A percentile compares a stretch with the other conserved stretches of the same genome.
These are phyloP conservation scores for Hippocampus guttulatus DNA, from an alignment of 2,113 vertebrate genomes.

Conservation along the genomic window DNA sequence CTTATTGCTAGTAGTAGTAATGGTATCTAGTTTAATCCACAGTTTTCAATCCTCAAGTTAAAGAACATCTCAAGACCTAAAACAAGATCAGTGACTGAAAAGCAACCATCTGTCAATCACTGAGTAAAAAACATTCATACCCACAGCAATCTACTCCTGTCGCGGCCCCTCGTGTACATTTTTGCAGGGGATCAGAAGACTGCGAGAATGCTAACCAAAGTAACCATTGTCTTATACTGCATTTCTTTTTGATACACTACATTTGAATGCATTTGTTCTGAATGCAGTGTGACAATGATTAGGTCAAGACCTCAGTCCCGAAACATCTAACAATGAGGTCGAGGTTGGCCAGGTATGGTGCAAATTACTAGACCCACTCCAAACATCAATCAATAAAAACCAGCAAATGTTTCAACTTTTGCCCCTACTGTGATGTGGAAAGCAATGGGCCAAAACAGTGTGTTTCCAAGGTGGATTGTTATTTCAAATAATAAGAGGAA, in stretches of 20 bases:
- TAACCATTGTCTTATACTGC: background rate
- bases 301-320: background rate
- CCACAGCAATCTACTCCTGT: background rate
- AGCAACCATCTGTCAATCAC: background rate
- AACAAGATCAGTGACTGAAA: background rate
- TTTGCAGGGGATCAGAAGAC: background rate
- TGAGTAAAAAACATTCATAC: background rate
- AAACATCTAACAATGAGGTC: background rate
- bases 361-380: background rate
- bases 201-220: background rate
- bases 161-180: background rate
- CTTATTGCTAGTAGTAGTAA: background rate
- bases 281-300: background rate
- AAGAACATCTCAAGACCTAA: background rate
- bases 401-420: background rate
- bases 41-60: background rate
- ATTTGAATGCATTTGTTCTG: background rate
- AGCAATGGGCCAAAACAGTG: background rate
- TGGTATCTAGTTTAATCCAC: background rate
- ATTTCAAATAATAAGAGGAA: constrained; percentile 36
- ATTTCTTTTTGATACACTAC: background rate
- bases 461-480: background rate
- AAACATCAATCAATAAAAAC: background rate
- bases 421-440: background rate
- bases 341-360: background rate